phyloP scores from a whole-genome alignment of 30 jellyfish, hydroid and myxozoan genomes.

The Cassiopea andromeda region DNA sequence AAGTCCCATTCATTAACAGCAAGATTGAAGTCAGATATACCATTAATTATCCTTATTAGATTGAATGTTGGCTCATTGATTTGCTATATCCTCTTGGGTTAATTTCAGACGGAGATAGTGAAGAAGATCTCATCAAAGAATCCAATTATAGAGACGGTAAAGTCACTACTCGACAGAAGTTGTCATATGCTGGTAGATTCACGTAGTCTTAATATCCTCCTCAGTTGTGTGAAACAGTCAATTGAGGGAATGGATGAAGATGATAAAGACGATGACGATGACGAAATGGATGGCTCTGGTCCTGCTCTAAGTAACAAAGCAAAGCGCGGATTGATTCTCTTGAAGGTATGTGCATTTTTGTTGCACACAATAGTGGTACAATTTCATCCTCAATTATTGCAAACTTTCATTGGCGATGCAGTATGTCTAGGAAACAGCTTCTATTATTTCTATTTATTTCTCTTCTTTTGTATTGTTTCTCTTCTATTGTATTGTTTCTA shows the following conservation, averaged over 20 bases:
- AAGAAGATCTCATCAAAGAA: constrained; percentile 76
- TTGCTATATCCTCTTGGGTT: not conserved
- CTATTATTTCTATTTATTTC: too few species aligned
- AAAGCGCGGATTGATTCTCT: constrained; percentile 79
- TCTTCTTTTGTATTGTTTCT: too few species aligned
- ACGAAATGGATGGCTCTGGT: constrained; percentile 40
- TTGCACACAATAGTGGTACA: too few species aligned
- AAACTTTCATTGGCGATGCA: too few species aligned
- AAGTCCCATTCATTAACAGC: too few species aligned
- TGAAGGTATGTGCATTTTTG: constrained; percentile 49
- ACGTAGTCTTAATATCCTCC: constrained; percentile 54
- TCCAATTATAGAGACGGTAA: constrained; percentile 90
- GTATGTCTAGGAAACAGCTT: too few species aligned
- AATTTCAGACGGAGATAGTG: constrained; percentile 75
- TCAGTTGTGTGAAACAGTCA: constrained; percentile 56
- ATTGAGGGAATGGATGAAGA: constrained; percentile 86
- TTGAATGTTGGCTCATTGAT: not conserved
- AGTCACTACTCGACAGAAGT: constrained; percentile 86
- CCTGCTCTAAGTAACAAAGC: constrained; percentile 64
- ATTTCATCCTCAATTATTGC: too few species aligned
- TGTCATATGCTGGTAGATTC: constrained; percentile 90
- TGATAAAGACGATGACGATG: constrained; percentile 77
- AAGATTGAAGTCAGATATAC: not conserved
- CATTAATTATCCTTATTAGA: not conserved
- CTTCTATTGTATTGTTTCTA: too few species aligned